Percentiles rank a stretch among this genome's conserved stretches.
phyloP scores from a whole-genome alignment of 2,888 invertebrate genomes.

The Cephalotes varians region DNA sequence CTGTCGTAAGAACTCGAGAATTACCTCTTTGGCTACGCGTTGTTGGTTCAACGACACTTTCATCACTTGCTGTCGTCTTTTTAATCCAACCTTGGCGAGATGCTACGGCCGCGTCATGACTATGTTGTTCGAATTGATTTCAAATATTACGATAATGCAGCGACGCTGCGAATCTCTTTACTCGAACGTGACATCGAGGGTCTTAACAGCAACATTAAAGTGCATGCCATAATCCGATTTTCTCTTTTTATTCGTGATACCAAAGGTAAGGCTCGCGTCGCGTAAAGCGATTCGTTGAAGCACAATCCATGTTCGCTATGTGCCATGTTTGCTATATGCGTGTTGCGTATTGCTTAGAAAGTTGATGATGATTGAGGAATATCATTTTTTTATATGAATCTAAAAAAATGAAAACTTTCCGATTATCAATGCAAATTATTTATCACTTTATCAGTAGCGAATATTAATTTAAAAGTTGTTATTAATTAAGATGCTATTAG shows the following conservation, averaged over 20 bases:
- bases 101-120: conserved; percentile 1
- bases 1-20: conserved; percentile 28
- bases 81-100: conserved; percentile 34
- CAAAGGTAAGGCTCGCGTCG: background rate
- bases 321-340: background rate
- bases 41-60: conserved; percentile 39
- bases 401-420: background rate
- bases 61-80: conserved; percentile 7
- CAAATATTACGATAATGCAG: conserved; percentile 40
- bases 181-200: background rate
- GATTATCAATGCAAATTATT: background rate
- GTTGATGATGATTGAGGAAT: background rate
- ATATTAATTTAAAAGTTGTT: conserved; percentile 26
- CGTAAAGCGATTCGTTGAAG: background rate
- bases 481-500: too few species aligned
- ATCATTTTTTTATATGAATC: background rate
- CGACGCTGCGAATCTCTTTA: background rate
- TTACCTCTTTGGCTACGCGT: conserved; percentile 10
- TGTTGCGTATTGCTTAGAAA: background rate
- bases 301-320: background rate
- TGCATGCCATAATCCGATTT: conserved; percentile 17
- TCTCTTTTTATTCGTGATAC: conserved; percentile 24
- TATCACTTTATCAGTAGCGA: conserved; percentile 19
- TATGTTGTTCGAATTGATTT: conserved; percentile 25
- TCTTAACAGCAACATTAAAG: conserved; percentile 1